Conservation (phyloP, 1,140 invertebrate genomes). For the Ooceraea biroi region DNA sequence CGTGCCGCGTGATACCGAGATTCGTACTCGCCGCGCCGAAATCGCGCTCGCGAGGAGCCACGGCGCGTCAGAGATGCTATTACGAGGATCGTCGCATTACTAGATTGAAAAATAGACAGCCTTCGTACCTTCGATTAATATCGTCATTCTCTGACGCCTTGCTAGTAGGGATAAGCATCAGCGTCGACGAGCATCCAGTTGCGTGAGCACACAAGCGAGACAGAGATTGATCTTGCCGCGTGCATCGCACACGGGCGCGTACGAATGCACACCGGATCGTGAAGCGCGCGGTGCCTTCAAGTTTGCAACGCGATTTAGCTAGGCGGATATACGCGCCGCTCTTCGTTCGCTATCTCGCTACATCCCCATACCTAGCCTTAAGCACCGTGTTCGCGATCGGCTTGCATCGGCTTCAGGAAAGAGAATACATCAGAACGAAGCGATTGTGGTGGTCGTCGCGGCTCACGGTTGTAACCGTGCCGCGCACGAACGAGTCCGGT, state of each 20-base stretch:
- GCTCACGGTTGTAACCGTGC: constrained; percentile 35
- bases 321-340: not conserved
- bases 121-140: not conserved
- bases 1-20: constrained; percentile 5
- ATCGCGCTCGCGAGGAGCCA: constrained; percentile 34
- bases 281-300: constrained; percentile 47
- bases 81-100: constrained; percentile 31
- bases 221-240: constrained; percentile 40
- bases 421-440: constrained; percentile 22
- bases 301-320: constrained; percentile 34
- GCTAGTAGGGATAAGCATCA: not conserved
- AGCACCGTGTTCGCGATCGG: not conserved
- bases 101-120: not conserved
- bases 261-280: constrained; percentile 11
- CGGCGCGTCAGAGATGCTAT: constrained; percentile 29
- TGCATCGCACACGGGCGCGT: constrained; percentile 7
- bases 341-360: constrained; percentile 14
- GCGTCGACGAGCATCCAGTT: constrained; percentile 25
- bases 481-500: constrained; percentile 47
- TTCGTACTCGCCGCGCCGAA: constrained; percentile 33
- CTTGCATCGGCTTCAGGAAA: not conserved
- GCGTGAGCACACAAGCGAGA: constrained; percentile 20
- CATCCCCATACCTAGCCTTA: not conserved
- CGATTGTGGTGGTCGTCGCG: constrained; percentile 23
- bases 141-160: not conserved